Evolutionary conservation across 37 sponge, comb jelly and placozoan genomes (phyloP).

Genomic region (Crambe crambe): DNA sequence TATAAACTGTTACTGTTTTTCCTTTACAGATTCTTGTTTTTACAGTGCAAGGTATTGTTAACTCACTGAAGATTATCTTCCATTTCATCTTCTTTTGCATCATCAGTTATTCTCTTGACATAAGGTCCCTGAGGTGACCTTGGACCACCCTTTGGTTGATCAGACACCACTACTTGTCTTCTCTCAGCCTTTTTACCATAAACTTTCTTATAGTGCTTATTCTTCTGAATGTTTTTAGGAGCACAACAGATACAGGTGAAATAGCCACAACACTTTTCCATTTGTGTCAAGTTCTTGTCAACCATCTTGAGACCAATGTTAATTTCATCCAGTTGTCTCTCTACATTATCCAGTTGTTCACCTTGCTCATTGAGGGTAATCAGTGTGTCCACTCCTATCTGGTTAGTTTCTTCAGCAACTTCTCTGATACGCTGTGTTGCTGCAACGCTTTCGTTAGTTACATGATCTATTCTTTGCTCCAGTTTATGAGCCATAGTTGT

Average conservation of each 20-base stretch:
- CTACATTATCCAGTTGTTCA: conserved; percentile 94
- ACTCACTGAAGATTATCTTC: conserved; percentile 93
- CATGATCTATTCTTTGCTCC: conserved; percentile 76
- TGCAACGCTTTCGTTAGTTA: conserved; percentile 76
- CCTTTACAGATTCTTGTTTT: too few relatives aligned
- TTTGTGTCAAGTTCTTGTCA: conserved; percentile 79
- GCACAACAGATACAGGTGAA: conserved; percentile 66
- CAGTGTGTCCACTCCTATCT: conserved; percentile 81
- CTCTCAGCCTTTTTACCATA: conserved; percentile 68
- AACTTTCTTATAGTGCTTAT: conserved; percentile 76
- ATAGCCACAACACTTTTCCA: conserved; percentile 88
- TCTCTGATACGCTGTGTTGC: conserved; percentile 74
- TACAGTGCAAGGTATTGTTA: too few relatives aligned
- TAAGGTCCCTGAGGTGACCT: conserved; percentile 55
- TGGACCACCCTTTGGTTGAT: conserved; percentile 45
- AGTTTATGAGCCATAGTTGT: too few relatives aligned
- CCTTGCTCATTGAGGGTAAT: conserved; percentile 88
- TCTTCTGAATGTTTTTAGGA: conserved; percentile 39
- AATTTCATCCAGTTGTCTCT: conserved; percentile 85
- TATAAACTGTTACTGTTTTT: too few relatives aligned
- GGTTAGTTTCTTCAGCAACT: conserved; percentile 81
- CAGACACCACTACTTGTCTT: conserved; percentile 46
- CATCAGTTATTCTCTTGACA: conserved; percentile 81
- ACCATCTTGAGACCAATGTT: conserved; percentile 87
- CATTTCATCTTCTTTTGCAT: conserved; percentile 94